Evolutionary conservation across 2,113 vertebrate genomes (phyloP), one percentile per base, ranked within the genome.

Genomic region (Epinephelus lanceolatus): DNA sequence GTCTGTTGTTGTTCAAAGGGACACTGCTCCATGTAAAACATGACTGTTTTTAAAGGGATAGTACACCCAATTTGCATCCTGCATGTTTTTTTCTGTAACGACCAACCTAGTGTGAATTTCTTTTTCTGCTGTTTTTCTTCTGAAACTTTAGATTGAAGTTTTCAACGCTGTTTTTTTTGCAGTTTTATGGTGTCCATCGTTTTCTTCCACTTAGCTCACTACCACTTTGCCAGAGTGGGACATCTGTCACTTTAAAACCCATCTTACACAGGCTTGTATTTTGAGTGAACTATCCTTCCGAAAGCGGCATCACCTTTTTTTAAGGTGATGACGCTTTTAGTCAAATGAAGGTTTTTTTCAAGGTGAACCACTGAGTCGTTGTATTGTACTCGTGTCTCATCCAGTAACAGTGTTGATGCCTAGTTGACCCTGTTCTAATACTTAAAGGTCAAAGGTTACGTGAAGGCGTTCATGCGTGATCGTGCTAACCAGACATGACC

Each of bases 41-140:
- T 45, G 69, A 73, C 51, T 65, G 57, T 71, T 90, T 90, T 90
- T 80, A 90, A 89, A 74, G 77, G 86, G 76, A 89, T 53, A 70
- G 80, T 87, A 56, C 84, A 81, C 78, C 84, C 71, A 78, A 47
- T 88, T 75, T 78, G 78, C 78, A 84, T 85, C 80, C 72, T 88
- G 89, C 88, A 86, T 90, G 83, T 87, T 88, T 82, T 87, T 88
- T 82, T 73, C n/a, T 85, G 61, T 71, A 67, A 83, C 12, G 60
- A 92, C 80, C 86, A 90, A 90, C 81, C 59, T 76, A 82, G 81
- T 81, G 81, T 82, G 80, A 77, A 66, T 72, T 78, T 18, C 14
- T 83, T 74, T 73, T 79, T 15, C 14, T 74, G 15, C 51, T 37
- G 1, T 45, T 75, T 87, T 49, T 51, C 9, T 27, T 63, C 21